A percentile compares a stretch with the other conserved stretches of the same genome.
Conservation (phyloP, 2,113 vertebrate species). For the Oreochromis niloticus region DNA sequence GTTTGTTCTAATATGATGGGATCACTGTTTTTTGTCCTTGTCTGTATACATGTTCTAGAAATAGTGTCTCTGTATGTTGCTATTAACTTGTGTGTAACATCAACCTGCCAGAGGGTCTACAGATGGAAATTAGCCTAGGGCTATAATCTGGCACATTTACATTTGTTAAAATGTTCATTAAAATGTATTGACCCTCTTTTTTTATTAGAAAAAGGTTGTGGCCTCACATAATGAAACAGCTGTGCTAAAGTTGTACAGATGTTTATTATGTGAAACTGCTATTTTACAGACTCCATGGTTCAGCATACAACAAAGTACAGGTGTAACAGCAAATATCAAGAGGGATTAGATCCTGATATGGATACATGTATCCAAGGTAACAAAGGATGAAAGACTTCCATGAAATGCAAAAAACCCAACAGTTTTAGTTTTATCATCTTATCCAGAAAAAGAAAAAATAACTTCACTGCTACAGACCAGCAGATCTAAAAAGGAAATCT, state of each 20-base stretch:
- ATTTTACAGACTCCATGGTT: neutral
- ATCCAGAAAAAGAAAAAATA: neutral
- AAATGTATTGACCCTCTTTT: neutral
- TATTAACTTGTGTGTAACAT: neutral
- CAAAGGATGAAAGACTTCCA: neutral
- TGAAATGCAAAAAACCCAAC: rapidly evolving
- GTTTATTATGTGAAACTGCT: neutral
- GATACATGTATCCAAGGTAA: neutral
- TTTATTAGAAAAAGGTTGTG: neutral
- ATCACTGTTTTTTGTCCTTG: neutral
- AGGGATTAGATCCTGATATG: neutral
- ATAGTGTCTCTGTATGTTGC: neutral
- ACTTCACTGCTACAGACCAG: neutral
- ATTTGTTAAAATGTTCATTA: neutral
- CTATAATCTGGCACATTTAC: neutral
- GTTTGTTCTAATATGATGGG: neutral
- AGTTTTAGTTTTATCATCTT: neutral
- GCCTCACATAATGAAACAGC: neutral
- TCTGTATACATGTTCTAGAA: neutral
- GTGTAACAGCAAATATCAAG: neutral
- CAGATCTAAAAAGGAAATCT: neutral
- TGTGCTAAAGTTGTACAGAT: neutral
- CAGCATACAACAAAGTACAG: neutral
- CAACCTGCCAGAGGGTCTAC: neutral
- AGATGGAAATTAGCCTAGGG: neutral